Percentiles rank a stretch among this genome's conserved stretches.
Evolutionary conservation across 2,888 invertebrate genomes (phyloP).

Genomic region (Patella ulyssiponensis): DNA sequence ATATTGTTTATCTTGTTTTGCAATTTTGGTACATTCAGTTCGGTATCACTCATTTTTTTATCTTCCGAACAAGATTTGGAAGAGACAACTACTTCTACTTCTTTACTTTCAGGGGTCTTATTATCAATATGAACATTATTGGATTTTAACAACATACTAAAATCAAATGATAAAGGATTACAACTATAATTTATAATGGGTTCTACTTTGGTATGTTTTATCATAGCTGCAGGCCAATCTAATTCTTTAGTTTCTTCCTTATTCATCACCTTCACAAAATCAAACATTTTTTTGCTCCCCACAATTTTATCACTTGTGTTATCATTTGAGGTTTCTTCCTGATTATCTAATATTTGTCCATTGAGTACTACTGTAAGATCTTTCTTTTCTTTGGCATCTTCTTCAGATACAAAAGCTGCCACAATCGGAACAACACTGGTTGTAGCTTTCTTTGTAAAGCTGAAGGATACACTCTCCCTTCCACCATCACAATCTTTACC

Average conservation of each 20-base stretch:
- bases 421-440: background rate
- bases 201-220: slow-evolving; percentile 59
- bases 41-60: too few relatives aligned
- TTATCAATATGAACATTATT: background rate
- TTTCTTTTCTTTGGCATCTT: background rate
- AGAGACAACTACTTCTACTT: background rate
- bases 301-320: too few relatives aligned
- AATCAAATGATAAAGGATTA: slow-evolving; percentile 69
- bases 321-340: background rate
- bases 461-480: background rate
- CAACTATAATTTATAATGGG: slow-evolving; percentile 65
- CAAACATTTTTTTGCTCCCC: background rate
- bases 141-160: slow-evolving; percentile 49
- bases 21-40: background rate
- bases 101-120: background rate
- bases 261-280: slow-evolving; percentile 57
- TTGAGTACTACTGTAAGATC: background rate
- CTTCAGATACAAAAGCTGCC: background rate
- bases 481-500: background rate
- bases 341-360: background rate
- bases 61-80: background rate
- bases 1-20: slow-evolving; percentile 15
- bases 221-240: slow-evolving; percentile 69
- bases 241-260: slow-evolving; percentile 60
- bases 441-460: background rate